Percentiles rank a stretch among this genome's conserved stretches.
Conservation (phyloP, 2,797 vertebrate species). For the Tragelaphus eurycerus region DNA sequence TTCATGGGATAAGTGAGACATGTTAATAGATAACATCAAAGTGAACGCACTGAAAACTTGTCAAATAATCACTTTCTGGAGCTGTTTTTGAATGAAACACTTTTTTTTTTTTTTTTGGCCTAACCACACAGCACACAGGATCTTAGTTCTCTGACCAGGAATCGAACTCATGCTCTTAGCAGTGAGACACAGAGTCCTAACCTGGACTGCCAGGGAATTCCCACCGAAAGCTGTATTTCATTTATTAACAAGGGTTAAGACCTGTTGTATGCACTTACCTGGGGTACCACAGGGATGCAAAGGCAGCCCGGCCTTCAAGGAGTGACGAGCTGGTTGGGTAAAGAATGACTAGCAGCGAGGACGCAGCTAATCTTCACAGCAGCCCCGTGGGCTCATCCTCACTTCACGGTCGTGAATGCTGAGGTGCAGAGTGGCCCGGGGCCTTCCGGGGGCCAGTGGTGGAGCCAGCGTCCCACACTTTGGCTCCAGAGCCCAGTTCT, state of each 20-base stretch:
- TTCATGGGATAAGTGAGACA: neutral
- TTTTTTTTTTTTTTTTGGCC: neutral
- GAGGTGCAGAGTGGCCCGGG: neutral
- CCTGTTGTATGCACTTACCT: neutral
- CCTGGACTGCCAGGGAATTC: neutral
- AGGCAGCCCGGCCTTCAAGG: neutral
- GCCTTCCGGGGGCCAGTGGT: neutral
- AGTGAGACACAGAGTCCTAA: neutral
- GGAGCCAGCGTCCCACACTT: neutral
- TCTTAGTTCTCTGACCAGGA: neutral
- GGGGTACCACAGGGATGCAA: neutral
- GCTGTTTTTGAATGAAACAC: neutral
- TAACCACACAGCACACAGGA: neutral
- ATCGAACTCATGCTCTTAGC: neutral
- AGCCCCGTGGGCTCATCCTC: neutral
- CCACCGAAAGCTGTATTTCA: neutral
- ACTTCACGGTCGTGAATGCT: neutral
- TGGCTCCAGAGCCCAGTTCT: neutral
- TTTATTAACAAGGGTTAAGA: neutral
- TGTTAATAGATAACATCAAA: neutral
- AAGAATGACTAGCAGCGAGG: neutral
- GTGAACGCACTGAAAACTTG: neutral
- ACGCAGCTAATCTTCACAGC: accelerated
- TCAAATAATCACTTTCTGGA: neutral
- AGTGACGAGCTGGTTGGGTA: neutral